A percentile compares a stretch with the other conserved stretches of the same genome.
Conservation (phyloP, 2,797 vertebrate species). For the Microchirus variegatus region DNA sequence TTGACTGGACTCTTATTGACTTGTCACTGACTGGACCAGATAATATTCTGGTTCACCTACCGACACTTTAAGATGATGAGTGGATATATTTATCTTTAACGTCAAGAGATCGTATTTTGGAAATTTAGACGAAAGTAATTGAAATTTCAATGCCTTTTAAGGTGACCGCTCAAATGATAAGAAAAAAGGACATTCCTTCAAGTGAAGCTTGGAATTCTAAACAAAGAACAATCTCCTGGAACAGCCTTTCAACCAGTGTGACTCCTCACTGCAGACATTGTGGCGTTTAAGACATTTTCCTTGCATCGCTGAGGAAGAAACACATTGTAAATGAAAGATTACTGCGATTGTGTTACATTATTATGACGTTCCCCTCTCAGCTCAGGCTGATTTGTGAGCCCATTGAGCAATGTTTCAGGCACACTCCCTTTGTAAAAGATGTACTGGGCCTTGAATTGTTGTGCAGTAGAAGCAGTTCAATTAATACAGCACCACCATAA, state of each 20-base stretch:
- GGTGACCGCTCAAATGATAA: no score
- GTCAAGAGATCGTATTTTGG: no score
- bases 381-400: slow-evolving; percentile 78
- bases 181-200: slow-evolving; percentile 3
- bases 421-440: slow-evolving; percentile 72
- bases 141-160: no score
- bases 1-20: no score
- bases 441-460: slow-evolving; percentile 76
- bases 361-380: slow-evolving; percentile 70
- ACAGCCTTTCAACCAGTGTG: slow-evolving; percentile 41
- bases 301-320: slow-evolving; percentile 67
- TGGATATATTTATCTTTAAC: no score
- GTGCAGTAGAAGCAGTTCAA: slow-evolving; percentile 77
- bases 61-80: no score
- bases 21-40: no score
- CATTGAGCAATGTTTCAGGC: slow-evolving; percentile 61
- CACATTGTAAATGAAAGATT: slow-evolving; percentile 77
- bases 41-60: no score
- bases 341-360: slow-evolving; percentile 76
- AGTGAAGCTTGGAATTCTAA: slow-evolving; percentile 9
- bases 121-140: no score
- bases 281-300: slow-evolving; percentile 66
- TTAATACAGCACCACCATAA: slow-evolving; percentile 79
- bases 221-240: slow-evolving; percentile 17
- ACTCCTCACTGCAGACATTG: slow-evolving; percentile 41